Base-by-base conservation (phyloP, 2,797 vertebrate genomes). In the Agapornis canus region DNA sequence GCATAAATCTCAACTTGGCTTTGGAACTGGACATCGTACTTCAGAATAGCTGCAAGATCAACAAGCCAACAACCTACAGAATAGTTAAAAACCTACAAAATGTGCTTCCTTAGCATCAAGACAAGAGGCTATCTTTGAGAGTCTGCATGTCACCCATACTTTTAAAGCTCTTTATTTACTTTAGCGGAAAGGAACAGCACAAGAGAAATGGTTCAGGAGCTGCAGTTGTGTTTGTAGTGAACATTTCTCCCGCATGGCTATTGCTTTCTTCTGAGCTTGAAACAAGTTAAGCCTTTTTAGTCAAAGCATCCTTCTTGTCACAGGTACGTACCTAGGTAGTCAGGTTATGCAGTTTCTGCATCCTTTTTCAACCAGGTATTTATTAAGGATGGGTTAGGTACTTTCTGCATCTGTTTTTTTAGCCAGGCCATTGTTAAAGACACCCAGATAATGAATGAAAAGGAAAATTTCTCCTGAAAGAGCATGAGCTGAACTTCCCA, bases 1-100 rank as follows among this genome's bases (percentile, higher is more conserved):
- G 90, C 63, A 49, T 94, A 89, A 79, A 92, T 77, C 66, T 92
- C 92, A 80, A 63, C 91, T 92, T 93, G 57, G 70, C 79, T 83
- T 88, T 94, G 71, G 91, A 90, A 93, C 71, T 86, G 72, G 47
- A 69, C 80, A 87, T 88, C 27, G 8, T 35, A 35, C 84, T 82
- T 95, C 77, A 66, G 51, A 85, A 66, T 43, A 73, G 20, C 60
- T 90, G 42, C 42, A 76, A 79, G 73, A 95, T 79, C 51, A 82
- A 86, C 81, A 89, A 90, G 61, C 32, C 7, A 31, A 35, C 22
- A 57, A 57, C 32, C 59, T 79, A 54, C 20, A 56, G 87, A 76
- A 27, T 27, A 88, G 54, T 52, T 72, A 42, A 79, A 95, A 93
- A 68, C 7, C 35, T 79, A 32, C 27, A 76, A 60, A 79, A 86